Evolutionary conservation across 2,888 invertebrate genomes (phyloP).

Genomic region (Allacma fusca): DNA sequence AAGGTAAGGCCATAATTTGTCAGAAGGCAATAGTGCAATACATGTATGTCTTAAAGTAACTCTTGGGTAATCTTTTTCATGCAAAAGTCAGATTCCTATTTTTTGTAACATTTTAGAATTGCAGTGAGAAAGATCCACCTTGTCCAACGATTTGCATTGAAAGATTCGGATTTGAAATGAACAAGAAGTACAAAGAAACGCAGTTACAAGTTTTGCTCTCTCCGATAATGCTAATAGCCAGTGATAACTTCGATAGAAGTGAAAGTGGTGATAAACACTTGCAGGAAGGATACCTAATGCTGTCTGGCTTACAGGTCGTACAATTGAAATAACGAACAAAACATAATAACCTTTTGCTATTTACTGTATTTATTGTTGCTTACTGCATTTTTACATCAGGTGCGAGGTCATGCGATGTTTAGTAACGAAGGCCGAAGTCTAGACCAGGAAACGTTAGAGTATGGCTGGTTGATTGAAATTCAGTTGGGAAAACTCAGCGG

Average conservation of each 20-base stretch:
- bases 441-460: constrained; percentile 94
- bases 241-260: constrained; percentile 75
- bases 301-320: constrained; percentile 87
- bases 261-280: constrained; percentile 76
- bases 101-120: constrained; percentile 70
- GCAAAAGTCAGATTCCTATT: background rate
- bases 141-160: constrained; percentile 90
- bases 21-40: background rate
- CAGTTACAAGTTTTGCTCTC: constrained; percentile 88
- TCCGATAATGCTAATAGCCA: constrained; percentile 83
- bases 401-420: constrained; percentile 95
- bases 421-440: constrained; percentile 88
- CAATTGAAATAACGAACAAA: too few relatives aligned
- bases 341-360: too few relatives aligned
- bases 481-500: constrained; percentile 93
- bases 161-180: constrained; percentile 96
- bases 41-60: too few relatives aligned
- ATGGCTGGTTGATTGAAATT: constrained; percentile 95
- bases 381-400: constrained; percentile 65
- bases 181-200: constrained; percentile 90
- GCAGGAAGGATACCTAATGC: constrained; percentile 83
- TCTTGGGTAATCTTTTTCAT: too few relatives aligned
- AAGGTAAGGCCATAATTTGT: constrained; percentile 67
- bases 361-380: constrained; percentile 52
- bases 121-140: constrained; percentile 86